A percentile compares a stretch with the other conserved stretches of the same genome.
Conservation (phyloP, 2,797 vertebrate genomes). For the Platyrinchus mystaceus region DNA sequence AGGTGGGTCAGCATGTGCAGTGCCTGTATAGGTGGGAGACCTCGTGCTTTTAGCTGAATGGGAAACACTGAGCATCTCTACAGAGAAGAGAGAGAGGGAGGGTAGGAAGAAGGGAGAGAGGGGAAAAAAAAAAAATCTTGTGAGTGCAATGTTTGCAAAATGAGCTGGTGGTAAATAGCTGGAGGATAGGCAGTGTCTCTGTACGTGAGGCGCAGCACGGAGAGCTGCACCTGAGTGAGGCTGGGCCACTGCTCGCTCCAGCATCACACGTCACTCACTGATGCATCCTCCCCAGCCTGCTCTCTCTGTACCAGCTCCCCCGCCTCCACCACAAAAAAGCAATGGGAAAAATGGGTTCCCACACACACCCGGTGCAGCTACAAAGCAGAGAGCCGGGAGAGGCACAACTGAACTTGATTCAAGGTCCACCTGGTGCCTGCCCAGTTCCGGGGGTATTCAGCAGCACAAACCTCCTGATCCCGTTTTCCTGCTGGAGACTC, state of each 20-base stretch:
- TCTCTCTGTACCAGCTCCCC: conserved; percentile 1
- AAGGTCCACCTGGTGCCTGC: neutral
- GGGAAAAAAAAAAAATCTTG: neutral
- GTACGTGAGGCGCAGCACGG: conserved; percentile 70
- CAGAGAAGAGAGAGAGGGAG: neutral
- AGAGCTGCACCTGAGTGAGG: conserved; percentile 68
- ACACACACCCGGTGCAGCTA: neutral
- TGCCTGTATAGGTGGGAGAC: neutral
- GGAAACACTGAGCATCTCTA: conserved; percentile 30
- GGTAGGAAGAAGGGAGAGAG: neutral
- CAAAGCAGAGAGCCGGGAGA: neutral
- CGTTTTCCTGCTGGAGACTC: neutral
- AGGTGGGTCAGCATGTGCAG: fast-evolving
- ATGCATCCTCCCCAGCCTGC: conserved; percentile 23
- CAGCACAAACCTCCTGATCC: neutral
- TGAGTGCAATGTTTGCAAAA: conserved; percentile 64
- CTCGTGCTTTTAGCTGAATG: neutral
- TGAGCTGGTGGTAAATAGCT: conserved; percentile 71
- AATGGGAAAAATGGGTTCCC: neutral
- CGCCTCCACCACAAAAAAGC: neutral
- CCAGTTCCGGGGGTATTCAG: neutral
- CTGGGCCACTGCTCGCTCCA: conserved; percentile 21
- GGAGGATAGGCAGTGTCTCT: conserved; percentile 63
- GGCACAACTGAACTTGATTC: neutral
- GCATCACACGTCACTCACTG: conserved; percentile 38